Base-by-base conservation (phyloP, 2,888 invertebrate genomes). In the Caenorhabditis sp. region DNA sequence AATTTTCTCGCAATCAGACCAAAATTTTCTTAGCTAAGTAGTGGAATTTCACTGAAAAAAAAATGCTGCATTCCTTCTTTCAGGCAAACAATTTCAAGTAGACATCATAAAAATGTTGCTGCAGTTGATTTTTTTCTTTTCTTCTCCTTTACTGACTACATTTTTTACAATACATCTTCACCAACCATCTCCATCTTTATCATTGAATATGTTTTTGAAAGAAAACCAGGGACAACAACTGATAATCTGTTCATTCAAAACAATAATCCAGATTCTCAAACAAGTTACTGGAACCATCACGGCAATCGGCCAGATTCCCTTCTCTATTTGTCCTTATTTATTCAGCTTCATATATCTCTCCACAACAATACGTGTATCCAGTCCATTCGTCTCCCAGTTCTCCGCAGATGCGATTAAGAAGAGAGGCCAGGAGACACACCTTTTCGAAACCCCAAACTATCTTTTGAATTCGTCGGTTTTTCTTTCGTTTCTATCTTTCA, bases 391-490 rank as follows among this genome's bases (percentile, higher is more conserved):
- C 28, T 68, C 35, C 24, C 32, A n/a, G 51, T 40, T 26, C 13
- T 32, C n/a, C 24, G 55, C 55, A 61, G 64, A 72, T 72, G 72
- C 72, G 72, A 72, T 72, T 72, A 72, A 13, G 40, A 13, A 32
- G 5, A 32, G 32, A 9, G 9, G 32, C 4, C 32, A 9, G 32
- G 55, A 22, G 56, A 72, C 61, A 58, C 56, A 72, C 72, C 37
- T 72, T 32, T 32, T 26, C 20, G 20, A 8, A 26, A 28, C 47
- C 20, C 20, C 11, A 8, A 26, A 28, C 47, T 13, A 28, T 37
- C 51, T 62, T 71, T 47, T 9, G 37, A 61, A 61, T 70, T n/a
- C 28, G 44, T 56, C 20, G 32, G n/a, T n/a, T n/a, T n/a, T n/a
- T n/a, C n/a, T n/a, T n/a, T n/a, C 32, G 32, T 32, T 9, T 32